A percentile compares a stretch with the other conserved stretches of the same genome.
Conservation (phyloP, 2,113 vertebrate species). For the Parotia lawesii region DNA sequence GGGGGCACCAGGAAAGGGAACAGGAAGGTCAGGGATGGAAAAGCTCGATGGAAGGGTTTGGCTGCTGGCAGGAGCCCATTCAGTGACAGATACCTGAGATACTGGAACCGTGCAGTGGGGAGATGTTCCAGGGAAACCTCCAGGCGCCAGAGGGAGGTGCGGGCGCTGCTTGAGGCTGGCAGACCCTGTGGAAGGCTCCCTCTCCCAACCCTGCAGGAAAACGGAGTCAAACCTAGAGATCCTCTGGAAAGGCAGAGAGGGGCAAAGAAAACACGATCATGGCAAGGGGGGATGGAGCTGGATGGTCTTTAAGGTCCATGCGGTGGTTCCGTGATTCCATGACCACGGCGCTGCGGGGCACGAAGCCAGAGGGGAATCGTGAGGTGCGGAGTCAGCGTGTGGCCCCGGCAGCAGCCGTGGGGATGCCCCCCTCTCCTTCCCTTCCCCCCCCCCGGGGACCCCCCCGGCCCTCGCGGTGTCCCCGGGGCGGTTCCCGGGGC, state of each 20-base stretch:
- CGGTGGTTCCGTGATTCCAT: not conserved
- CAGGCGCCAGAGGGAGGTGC: not conserved
- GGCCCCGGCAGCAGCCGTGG: accelerated
- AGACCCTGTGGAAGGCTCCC: accelerated
- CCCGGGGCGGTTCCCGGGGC: not conserved
- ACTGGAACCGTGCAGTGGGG: accelerated
- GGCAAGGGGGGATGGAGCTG: not conserved
- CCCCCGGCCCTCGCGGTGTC: not conserved
- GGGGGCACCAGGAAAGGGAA: not conserved
- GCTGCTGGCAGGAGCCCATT: not conserved
- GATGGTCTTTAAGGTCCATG: too few relatives aligned
- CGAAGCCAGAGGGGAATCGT: too few relatives aligned
- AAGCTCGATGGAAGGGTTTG: not conserved
- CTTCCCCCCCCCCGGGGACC: not conserved
- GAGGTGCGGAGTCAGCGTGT: accelerated
- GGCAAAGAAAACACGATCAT: accelerated
- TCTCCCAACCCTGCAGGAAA: not conserved
- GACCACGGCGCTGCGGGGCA: not conserved
- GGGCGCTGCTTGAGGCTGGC: not conserved
- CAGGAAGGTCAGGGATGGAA: not conserved
- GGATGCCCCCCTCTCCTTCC: not conserved
- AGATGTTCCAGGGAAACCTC: not conserved
- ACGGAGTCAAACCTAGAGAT: accelerated
- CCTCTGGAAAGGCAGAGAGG: too few relatives aligned
- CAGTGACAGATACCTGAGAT: not conserved